These are phyloP conservation scores for Columba guinea DNA, from an alignment of 2,797 vertebrate species.

Conservation along the genomic window DNA sequence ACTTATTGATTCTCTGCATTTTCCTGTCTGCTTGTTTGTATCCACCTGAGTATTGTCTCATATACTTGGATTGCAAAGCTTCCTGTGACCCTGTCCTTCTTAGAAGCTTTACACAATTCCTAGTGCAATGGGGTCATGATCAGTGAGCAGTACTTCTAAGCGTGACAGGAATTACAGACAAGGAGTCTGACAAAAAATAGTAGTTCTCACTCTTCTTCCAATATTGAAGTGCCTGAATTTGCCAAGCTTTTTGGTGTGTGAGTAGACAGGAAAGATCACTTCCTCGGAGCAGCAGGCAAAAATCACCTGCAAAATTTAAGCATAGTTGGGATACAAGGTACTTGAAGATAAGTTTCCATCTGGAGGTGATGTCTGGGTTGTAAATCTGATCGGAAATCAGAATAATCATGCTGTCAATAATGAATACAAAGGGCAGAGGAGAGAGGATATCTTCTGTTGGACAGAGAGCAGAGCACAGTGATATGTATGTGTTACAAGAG, in stretches of 20 bases:
- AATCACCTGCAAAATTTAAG: background rate
- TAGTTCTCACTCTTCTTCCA: background rate
- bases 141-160: background rate
- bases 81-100: background rate
- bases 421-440: background rate
- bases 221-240: background rate
- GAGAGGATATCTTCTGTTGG: background rate
- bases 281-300: background rate
- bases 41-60: accelerated
- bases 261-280: background rate
- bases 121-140: background rate
- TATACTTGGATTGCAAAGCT: background rate
- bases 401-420: background rate
- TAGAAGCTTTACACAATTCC: background rate
- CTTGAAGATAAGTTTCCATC: background rate
- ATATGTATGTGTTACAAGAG: background rate
- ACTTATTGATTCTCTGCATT: background rate
- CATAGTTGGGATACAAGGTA: background rate
- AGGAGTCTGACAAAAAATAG: background rate
- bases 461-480: background rate
- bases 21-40: background rate
- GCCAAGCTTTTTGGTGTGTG: background rate
- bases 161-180: background rate
- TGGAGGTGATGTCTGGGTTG: background rate
- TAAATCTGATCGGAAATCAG: background rate